Evolutionary conservation across 2,797 vertebrate species (phyloP).

Genomic region (Eurystomus glaucurus): DNA sequence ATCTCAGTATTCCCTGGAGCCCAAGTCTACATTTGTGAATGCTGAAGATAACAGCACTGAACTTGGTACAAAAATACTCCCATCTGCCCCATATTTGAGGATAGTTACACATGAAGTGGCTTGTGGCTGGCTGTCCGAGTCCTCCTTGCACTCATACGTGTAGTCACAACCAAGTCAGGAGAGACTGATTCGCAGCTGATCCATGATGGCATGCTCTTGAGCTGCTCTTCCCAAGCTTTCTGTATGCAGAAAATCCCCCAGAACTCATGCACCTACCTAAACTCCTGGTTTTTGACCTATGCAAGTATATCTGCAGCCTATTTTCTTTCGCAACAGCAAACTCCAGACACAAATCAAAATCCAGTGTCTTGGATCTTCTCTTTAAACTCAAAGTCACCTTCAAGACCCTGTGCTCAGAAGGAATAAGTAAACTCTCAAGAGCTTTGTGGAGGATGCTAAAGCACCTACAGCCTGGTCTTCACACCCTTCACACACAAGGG

Average conservation of each 20-base stretch:
- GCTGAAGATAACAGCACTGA: neutral
- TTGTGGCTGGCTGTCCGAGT: neutral
- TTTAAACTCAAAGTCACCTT: neutral
- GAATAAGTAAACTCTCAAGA: neutral
- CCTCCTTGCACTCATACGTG: accelerated
- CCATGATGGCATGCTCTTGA: neutral
- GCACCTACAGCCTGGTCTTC: neutral
- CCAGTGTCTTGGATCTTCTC: neutral
- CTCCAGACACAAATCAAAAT: neutral
- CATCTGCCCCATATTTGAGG: neutral
- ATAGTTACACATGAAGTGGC: neutral
- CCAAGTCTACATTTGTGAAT: neutral
- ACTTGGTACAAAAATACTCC: neutral
- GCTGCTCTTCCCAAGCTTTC: neutral
- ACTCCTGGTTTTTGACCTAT: neutral
- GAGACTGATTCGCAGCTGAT: neutral
- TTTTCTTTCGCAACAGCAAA: neutral
- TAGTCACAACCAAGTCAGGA: neutral
- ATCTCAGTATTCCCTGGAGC: neutral
- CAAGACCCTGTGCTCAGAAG: neutral
- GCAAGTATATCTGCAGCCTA: neutral
- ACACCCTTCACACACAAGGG: neutral
- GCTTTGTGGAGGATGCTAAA: neutral
- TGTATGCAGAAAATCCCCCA: neutral
- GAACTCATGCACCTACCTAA: neutral